Evolutionary conservation across 2,888 invertebrate species (phyloP).

Genomic region (Phaonia tiefii): DNA sequence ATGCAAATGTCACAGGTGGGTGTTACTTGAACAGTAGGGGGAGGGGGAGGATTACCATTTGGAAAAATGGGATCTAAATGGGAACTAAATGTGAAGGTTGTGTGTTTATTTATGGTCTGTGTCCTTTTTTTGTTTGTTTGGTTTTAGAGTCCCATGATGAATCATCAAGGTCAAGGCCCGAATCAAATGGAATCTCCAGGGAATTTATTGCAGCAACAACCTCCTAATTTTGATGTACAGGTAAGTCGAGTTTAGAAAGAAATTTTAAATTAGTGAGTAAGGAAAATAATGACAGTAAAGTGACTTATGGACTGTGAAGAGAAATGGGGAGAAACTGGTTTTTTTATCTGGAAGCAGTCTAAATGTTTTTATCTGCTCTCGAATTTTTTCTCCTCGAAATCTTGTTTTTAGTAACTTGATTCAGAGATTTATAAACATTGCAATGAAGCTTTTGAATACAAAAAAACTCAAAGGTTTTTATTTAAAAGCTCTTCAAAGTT

Average conservation of each 20-base stretch:
- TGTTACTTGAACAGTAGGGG: background rate
- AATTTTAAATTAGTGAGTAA: too few relatives aligned
- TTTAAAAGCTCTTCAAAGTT: too few relatives aligned
- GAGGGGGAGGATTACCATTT: background rate
- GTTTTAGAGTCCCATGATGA: conserved; percentile 80
- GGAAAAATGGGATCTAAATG: background rate
- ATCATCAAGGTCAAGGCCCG: conserved; percentile 79
- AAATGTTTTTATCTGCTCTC: too few relatives aligned
- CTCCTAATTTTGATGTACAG: conserved; percentile 90
- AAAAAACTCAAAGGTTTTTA: too few relatives aligned
- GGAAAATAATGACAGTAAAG: too few relatives aligned
- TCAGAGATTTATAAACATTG: too few relatives aligned
- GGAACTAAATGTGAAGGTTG: conserved; percentile 7
- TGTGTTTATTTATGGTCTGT: background rate
- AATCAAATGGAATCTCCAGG: conserved; percentile 82
- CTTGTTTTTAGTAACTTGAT: too few relatives aligned
- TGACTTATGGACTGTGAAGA: too few relatives aligned
- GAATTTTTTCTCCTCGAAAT: too few relatives aligned
- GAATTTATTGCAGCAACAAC: conserved; percentile 84
- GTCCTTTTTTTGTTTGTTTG: conserved; percentile 13
- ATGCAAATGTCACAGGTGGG: conserved; percentile 80
- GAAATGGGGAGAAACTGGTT: too few relatives aligned
- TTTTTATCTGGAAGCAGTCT: too few relatives aligned
- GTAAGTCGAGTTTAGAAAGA: conserved; percentile 80
- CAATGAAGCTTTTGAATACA: too few relatives aligned